These are phyloP conservation scores for Xiphorhynchus erythropygius DNA, from an alignment of 2,797 vertebrate genomes.

Conservation along the genomic window DNA sequence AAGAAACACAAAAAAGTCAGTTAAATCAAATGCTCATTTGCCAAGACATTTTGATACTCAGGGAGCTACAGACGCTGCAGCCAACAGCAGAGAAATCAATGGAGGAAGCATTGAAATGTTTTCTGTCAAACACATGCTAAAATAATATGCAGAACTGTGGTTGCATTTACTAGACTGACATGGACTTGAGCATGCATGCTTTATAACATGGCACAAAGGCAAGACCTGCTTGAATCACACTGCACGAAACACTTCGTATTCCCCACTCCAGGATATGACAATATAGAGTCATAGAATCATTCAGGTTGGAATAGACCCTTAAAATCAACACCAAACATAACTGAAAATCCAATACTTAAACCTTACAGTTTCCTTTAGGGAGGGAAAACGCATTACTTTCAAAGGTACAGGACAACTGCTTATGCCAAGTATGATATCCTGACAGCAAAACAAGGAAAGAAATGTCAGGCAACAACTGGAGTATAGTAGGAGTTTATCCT, in stretches of 20 bases:
- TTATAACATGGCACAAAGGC: background rate
- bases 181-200: background rate
- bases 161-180: background rate
- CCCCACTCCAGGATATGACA: background rate
- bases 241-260: background rate
- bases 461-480: background rate
- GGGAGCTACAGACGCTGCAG: background rate
- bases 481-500: background rate
- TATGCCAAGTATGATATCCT: background rate
- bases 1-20: background rate
- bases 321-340: background rate
- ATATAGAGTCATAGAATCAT: background rate
- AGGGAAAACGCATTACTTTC: background rate
- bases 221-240: background rate
- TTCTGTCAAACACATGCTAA: background rate
- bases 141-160: background rate
- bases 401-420: background rate
- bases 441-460: background rate
- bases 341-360: background rate
- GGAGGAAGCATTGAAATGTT: rapidly evolving
- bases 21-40: background rate
- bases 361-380: background rate
- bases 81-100: background rate
- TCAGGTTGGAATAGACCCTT: background rate
- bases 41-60: background rate